These are phyloP conservation scores for Eumaeus atala DNA, from an alignment of 1,140 invertebrate genomes.

Conservation along the genomic window DNA sequence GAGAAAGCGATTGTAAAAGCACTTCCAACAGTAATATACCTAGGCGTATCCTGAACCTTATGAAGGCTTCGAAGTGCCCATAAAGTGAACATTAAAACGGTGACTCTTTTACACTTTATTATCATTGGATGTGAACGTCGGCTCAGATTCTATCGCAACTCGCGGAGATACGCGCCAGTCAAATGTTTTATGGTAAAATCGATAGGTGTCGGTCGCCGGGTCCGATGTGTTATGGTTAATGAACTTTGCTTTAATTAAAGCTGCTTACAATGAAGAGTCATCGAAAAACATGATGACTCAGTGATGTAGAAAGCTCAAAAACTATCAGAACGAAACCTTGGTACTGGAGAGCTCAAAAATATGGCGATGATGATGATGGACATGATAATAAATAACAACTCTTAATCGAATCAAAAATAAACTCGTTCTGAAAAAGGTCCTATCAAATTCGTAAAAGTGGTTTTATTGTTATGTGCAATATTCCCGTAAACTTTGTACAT, in stretches of 20 bases:
- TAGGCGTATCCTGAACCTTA: conserved; percentile 53
- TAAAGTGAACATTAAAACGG: conserved; percentile 69
- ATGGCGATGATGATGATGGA: too few relatives aligned
- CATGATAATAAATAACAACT: too few relatives aligned
- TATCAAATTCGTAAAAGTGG: too few relatives aligned
- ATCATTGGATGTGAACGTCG: conserved; percentile 69
- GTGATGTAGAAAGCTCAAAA: conserved; percentile 12
- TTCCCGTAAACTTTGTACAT: too few relatives aligned
- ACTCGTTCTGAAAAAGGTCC: too few relatives aligned
- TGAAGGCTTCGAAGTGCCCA: conserved; percentile 55
- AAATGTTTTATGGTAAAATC: conserved; percentile 65
- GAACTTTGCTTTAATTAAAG: conserved; percentile 53
- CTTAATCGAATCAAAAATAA: too few relatives aligned
- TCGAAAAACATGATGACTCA: conserved; percentile 27
- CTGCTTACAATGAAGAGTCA: too few relatives aligned
- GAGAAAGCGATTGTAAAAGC: conserved; percentile 35
- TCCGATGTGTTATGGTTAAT: conserved; percentile 51
- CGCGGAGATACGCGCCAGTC: conserved; percentile 49
- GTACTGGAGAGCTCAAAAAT: too few relatives aligned
- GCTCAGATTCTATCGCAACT: conserved; percentile 68
- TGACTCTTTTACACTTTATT: conserved; percentile 73
- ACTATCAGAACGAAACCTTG: background rate
- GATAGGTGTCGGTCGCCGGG: conserved; percentile 52
- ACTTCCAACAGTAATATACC: conserved; percentile 49
- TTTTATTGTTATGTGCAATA: too few relatives aligned